Evolutionary conservation across 2,113 vertebrate species (phyloP).

Genomic region (Phasianus colchicus): DNA sequence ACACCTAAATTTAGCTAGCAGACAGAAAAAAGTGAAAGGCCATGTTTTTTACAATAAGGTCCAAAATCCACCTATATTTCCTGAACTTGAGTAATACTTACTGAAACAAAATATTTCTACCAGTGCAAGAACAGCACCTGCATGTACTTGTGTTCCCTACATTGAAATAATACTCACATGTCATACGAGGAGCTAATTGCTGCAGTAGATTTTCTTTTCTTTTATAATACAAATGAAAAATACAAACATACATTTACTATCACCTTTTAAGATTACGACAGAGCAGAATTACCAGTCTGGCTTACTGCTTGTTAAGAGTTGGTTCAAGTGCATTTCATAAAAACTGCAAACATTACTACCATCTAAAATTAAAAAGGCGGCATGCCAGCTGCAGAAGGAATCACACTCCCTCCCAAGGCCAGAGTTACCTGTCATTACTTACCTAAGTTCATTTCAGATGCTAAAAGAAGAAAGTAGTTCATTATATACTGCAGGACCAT

Average conservation of each 20-base stretch:
- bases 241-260: not conserved
- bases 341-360: not conserved
- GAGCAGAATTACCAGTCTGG: conserved; percentile 37
- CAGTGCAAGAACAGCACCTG: not conserved
- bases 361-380: not conserved
- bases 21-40: not conserved
- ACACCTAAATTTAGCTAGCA: not conserved
- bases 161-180: conserved; percentile 1
- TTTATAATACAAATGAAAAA: conserved; percentile 41
- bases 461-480: conserved; percentile 71
- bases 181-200: not conserved
- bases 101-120: not conserved
- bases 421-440: conserved; percentile 75
- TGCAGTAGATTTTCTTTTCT: not conserved
- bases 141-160: not conserved
- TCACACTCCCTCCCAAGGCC: not conserved
- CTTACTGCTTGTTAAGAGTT: not conserved
- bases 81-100: not conserved
- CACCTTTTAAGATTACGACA: conserved; percentile 4
- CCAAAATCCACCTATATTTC: not conserved
- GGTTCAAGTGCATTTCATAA: not conserved
- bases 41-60: not conserved
- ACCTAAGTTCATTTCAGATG: conserved; percentile 57
- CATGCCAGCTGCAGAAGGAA: conserved; percentile 33
- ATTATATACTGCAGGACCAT: conserved; percentile 48